These are phyloP conservation scores for Glaucidium brasilianum DNA, from an alignment of 2,113 vertebrate species.

Conservation along the genomic window DNA sequence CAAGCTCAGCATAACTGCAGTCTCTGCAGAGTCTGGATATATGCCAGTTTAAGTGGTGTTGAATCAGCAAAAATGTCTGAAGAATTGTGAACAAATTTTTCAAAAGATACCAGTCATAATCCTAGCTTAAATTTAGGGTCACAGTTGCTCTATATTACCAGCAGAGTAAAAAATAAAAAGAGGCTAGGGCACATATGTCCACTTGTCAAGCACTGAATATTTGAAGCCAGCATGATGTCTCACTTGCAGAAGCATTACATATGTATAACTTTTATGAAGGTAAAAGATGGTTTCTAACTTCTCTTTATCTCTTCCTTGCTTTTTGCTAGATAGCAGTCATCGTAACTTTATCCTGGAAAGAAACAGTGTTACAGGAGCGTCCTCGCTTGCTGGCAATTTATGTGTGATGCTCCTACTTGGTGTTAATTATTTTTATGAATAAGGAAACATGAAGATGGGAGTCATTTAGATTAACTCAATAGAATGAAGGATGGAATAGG, in stretches of 20 bases:
- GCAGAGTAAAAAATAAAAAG: background rate
- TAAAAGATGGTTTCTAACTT: background rate
- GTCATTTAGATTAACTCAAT: background rate
- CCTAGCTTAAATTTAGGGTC: background rate
- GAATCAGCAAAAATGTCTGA: slow-evolving; percentile 3
- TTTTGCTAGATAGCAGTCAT: background rate
- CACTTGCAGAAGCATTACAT: background rate
- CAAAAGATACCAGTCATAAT: background rate
- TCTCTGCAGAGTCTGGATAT: background rate
- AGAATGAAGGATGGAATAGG: background rate
- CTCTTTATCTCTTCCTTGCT: background rate
- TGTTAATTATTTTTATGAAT: slow-evolving; percentile 9
- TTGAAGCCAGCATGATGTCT: background rate
- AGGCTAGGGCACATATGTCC: background rate
- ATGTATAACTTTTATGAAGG: background rate
- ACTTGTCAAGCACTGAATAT: background rate
- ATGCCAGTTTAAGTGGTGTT: background rate
- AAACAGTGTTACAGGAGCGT: background rate
- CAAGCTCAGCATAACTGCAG: background rate
- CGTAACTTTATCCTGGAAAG: background rate
- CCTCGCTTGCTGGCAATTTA: background rate
- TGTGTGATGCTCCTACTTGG: background rate
- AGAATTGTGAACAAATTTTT: slow-evolving; percentile 15
- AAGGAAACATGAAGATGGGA: background rate
- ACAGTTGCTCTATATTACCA: background rate